These are phyloP conservation scores for Drosophila varians DNA, from an alignment of 1,140 invertebrate genomes.

Conservation along the genomic window DNA sequence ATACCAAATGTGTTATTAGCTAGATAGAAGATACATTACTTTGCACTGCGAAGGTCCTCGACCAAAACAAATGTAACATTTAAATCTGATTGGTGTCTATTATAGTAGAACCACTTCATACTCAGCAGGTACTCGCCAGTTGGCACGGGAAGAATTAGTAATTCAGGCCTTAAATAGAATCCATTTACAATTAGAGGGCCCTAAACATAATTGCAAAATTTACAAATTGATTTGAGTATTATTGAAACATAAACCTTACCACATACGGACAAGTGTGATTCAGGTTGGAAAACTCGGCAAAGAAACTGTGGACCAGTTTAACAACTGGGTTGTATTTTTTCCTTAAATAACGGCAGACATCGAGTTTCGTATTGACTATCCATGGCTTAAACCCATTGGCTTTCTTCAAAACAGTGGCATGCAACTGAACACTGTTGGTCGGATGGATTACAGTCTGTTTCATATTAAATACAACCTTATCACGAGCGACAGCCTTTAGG, in stretches of 20 bases:
- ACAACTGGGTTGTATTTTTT: background rate
- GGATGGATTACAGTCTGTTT: background rate
- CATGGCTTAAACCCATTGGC: background rate
- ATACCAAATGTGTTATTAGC: no score
- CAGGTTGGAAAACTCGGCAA: background rate
- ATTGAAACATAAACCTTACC: background rate
- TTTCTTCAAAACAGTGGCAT: background rate
- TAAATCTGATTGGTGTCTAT: background rate
- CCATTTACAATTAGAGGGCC: no score
- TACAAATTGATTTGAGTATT: no score
- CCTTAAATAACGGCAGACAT: background rate
- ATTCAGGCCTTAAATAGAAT: background rate
- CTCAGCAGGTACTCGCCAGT: background rate
- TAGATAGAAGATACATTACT: background rate
- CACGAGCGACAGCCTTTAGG: background rate
- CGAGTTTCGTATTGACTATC: background rate
- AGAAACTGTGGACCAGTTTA: background rate
- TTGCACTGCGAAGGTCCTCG: background rate
- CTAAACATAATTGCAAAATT: no score
- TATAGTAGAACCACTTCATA: background rate
- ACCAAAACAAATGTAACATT: background rate
- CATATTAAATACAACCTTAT: background rate
- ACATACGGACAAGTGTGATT: background rate
- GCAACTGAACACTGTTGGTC: background rate
- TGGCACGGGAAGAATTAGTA: background rate